Conservation (phyloP, 2,888 invertebrate species). For the Tineola bisselliella region DNA sequence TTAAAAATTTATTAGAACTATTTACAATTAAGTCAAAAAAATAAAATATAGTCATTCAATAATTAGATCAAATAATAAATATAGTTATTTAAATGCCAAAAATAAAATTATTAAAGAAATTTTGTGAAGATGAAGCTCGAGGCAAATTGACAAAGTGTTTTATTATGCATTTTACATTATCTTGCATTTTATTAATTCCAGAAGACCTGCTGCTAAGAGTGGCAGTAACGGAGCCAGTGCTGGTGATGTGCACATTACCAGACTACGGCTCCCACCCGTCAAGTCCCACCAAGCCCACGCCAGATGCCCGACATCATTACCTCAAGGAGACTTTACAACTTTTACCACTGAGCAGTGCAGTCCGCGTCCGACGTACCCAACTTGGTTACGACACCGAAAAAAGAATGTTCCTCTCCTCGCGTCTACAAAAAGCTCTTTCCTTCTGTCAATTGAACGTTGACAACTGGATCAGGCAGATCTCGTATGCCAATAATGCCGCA, state of each 20-base stretch:
- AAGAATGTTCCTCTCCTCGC: constrained; percentile 71
- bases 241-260: constrained; percentile 72
- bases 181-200: constrained; percentile 29
- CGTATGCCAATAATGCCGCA: constrained; percentile 53
- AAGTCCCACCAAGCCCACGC: constrained; percentile 59
- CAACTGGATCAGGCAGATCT: constrained; percentile 72
- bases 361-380: constrained; percentile 62
- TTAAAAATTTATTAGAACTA: too few relatives aligned
- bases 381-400: constrained; percentile 72
- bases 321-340: constrained; percentile 64
- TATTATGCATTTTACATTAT: too few relatives aligned
- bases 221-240: constrained; percentile 71
- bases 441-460: constrained; percentile 73
- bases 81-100: too few relatives aligned
- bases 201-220: constrained; percentile 69
- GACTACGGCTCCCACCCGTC: constrained; percentile 56
- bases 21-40: too few relatives aligned
- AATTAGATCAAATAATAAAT: too few relatives aligned
- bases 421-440: constrained; percentile 71
- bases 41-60: too few relatives aligned
- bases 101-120: too few relatives aligned
- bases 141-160: too few relatives aligned
- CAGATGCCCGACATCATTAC: constrained; percentile 61
- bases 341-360: constrained; percentile 47
- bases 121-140: too few relatives aligned